Evolutionary conservation across 2,888 invertebrate species (phyloP).

Genomic region (Clistopyga incitator): DNA sequence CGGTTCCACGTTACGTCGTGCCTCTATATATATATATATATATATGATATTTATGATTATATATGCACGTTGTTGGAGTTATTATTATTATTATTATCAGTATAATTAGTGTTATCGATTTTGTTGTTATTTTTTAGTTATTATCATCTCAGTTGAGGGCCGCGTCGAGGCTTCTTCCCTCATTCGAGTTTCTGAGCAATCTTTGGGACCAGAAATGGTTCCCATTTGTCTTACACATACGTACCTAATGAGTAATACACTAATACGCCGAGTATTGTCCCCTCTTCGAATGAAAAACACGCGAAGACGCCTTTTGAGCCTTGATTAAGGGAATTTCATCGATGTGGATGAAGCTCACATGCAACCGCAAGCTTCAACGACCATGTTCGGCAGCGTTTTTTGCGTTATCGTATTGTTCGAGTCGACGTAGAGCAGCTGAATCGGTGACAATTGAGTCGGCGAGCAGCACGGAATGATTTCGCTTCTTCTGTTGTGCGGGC

Average conservation of each 20-base stretch:
- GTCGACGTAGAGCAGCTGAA: conserved; percentile 92
- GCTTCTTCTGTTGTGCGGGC: conserved; percentile 81
- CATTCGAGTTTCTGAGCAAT: conserved; percentile 28
- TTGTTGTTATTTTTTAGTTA: too few relatives aligned
- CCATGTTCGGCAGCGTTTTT: conserved; percentile 94
- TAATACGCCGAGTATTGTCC: neutral
- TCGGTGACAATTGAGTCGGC: conserved; percentile 92
- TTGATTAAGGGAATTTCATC: neutral
- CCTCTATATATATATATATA: conserved; percentile 9
- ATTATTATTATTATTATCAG: conserved; percentile 15
- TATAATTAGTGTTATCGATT: conserved; percentile 12
- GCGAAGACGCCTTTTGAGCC: neutral
- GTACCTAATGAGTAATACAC: conserved; percentile 7
- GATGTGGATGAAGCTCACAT: conserved; percentile 85
- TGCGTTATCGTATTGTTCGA: conserved; percentile 92
- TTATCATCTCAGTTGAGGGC: conserved; percentile 25
- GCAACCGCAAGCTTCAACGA: conserved; percentile 96
- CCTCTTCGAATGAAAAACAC: neutral
- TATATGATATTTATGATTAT: too few relatives aligned
- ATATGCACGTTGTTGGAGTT: conserved; percentile 13
- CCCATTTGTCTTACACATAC: neutral
- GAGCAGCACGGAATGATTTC: conserved; percentile 95
- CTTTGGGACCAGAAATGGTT: conserved; percentile 17
- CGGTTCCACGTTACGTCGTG: conserved; percentile 46
- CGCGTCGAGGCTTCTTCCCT: conserved; percentile 8